Evolutionary conservation across 2,888 invertebrate species (phyloP).

Genomic region (Xestia ashworthii): DNA sequence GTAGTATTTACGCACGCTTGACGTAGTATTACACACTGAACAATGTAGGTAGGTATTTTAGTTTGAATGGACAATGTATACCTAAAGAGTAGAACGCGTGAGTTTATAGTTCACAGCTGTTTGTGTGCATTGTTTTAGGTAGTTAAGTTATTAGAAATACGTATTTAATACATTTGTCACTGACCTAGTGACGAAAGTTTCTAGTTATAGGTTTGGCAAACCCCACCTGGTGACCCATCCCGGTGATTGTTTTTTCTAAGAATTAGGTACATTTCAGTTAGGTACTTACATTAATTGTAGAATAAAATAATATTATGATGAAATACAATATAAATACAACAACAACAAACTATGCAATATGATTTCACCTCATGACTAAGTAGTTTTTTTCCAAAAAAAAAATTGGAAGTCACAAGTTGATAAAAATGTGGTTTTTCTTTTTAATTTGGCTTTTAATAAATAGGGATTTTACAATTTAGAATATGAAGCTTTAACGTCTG

Average conservation of each 20-base stretch:
- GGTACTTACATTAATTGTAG: neutral
- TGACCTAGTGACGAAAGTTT: neutral
- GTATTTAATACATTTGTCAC: neutral
- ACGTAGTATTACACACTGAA: neutral
- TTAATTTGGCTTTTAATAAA: no score
- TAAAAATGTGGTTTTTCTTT: neutral
- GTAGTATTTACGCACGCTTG: slow-evolving; percentile 4
- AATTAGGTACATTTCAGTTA: neutral
- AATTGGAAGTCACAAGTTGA: neutral
- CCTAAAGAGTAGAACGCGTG: neutral
- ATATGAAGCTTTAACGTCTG: no score
- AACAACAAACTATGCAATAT: neutral
- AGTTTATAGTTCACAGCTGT: slow-evolving; percentile 7
- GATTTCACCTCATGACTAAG: neutral
- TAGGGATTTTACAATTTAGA: no score
- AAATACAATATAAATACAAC: no score
- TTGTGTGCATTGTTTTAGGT: neutral
- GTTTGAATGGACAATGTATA: slow-evolving; percentile 7
- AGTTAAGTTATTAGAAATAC: neutral
- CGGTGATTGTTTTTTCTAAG: neutral
- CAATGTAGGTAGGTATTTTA: neutral
- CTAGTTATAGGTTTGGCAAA: neutral
- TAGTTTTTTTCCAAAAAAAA: neutral
- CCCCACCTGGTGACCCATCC: no score
- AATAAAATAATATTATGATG: neutral